A percentile compares a stretch with the other conserved stretches of the same genome.
Evolutionary conservation across 2,888 invertebrate species (phyloP).

Genomic region (Dynastes maya): DNA sequence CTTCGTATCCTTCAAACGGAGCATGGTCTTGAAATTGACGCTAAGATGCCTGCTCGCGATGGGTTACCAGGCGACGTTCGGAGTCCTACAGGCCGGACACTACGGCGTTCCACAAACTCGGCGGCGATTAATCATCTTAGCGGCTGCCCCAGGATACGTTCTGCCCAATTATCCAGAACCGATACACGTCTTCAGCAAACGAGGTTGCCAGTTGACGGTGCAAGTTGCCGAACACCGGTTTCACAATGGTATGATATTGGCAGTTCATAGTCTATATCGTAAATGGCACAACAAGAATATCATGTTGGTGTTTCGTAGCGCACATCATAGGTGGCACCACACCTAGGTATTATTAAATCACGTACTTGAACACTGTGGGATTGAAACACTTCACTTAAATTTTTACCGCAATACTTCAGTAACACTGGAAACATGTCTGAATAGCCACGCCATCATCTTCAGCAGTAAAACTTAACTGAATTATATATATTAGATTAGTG

Average conservation of each 20-base stretch:
- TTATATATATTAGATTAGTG: no score
- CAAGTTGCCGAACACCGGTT: constrained; percentile 74
- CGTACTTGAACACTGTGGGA: no score
- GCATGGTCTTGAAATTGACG: constrained; percentile 86
- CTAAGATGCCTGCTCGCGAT: constrained; percentile 83
- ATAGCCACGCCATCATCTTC: no score
- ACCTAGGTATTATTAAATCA: no score
- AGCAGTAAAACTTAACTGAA: no score
- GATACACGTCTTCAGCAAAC: constrained; percentile 81
- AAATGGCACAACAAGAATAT: background rate
- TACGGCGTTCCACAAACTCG: constrained; percentile 90
- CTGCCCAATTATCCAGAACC: constrained; percentile 87
- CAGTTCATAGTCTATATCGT: background rate
- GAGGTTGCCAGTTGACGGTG: constrained; percentile 77
- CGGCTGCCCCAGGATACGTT: constrained; percentile 84
- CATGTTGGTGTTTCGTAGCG: no score
- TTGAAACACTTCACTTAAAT: no score
- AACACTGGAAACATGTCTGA: no score
- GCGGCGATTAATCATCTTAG: constrained; percentile 81
- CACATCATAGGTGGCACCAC: background rate
- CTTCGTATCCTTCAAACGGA: constrained; percentile 87
- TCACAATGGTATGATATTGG: constrained; percentile 63
- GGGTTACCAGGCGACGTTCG: constrained; percentile 92
- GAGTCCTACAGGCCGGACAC: constrained; percentile 88
- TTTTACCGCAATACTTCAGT: no score